A percentile compares a stretch with the other conserved stretches of the same genome.
These are phyloP conservation scores for Heteromyza rotundicornis DNA, from an alignment of 2,888 invertebrate species.

Conservation along the genomic window DNA sequence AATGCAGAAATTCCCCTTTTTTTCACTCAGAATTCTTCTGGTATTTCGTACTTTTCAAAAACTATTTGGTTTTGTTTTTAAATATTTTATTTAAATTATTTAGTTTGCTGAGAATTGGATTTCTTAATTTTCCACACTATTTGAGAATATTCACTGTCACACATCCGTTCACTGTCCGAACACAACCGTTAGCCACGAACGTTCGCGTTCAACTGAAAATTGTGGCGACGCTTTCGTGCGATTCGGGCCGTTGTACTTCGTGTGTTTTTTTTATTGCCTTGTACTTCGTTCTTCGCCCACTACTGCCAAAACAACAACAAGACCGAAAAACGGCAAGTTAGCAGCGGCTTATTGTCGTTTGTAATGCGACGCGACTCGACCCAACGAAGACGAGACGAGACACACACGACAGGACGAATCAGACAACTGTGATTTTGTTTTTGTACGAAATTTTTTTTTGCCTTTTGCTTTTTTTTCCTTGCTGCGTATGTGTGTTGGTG, in stretches of 20 bases:
- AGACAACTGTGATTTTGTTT: constrained; percentile 59
- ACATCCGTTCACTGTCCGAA: background rate
- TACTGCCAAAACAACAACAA: too few species aligned
- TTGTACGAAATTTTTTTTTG: constrained; percentile 15
- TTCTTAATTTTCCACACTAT: too few species aligned
- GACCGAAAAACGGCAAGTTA: background rate
- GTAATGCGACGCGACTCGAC: constrained; percentile 13
- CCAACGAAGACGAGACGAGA: constrained; percentile 44
- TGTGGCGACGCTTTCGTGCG: constrained; percentile 13
- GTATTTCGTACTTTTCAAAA: too few species aligned
- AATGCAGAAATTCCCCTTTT: constrained; percentile 25
- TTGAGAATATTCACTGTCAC: background rate
- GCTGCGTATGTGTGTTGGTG: constrained; percentile 22
- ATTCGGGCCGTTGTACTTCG: background rate
- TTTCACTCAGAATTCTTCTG: background rate
- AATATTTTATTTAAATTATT: too few species aligned
- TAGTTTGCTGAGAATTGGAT: too few species aligned
- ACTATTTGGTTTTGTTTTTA: too few species aligned
- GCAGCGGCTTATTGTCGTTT: too few species aligned
- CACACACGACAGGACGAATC: constrained; percentile 55
- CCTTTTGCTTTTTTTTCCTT: background rate
- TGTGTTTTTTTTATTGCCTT: too few species aligned
- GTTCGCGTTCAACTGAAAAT: constrained; percentile 47
- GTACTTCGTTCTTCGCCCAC: too few species aligned
- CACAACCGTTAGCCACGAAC: constrained; percentile 47